Base-by-base conservation (phyloP, 2,888 invertebrate species). In the Tryphoninae sp. region DNA sequence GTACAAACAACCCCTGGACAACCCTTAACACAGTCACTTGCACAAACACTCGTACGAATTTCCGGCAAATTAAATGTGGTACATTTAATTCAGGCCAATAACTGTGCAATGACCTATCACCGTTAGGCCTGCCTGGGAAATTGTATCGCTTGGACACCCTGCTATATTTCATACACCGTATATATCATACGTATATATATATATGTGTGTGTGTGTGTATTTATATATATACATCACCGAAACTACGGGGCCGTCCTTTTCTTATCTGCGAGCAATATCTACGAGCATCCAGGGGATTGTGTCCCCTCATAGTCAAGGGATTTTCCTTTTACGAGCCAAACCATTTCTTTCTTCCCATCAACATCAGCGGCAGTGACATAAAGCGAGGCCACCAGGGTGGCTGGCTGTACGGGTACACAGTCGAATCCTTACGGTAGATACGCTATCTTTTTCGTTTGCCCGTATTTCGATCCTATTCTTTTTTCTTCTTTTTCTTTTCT, bases 201-300 rank as follows among this genome's bases (percentile, higher is more conserved):
- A 26, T 26, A 26, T 62, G 1, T 19, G 1, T 19, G 1, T 62
- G 1, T 19, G 1, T 19, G 1, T 19, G 19, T 19, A 19, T 19
- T 19, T 19, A 19, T 19, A 19, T 19, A 55, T 71, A 64, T 68
- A 65, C 67, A 76, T 61, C 71, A 76, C 45, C 51, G 59, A 59
- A 61, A 61, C 49, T 59, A 45, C 53, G 55, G 77, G 59, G 73
- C 77, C 69, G 77, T 80, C 81, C 86, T 83, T 82, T 84, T 81
- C 84, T 85, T 86, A 89, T 90, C 88, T 88, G 83, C 75, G 82
- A 82, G 83, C 84, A 84, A 88, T 86, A 89, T 87, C 87, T 87
- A 86, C 86, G 86, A 87, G 85, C 84, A 78, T 86, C 82, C 85
- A 75, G 86, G 84, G 86, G 86, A 87, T 83, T 84, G 86, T 73